Conservation (phyloP, 2,888 invertebrate genomes). For the Melinaea menophilus region DNA sequence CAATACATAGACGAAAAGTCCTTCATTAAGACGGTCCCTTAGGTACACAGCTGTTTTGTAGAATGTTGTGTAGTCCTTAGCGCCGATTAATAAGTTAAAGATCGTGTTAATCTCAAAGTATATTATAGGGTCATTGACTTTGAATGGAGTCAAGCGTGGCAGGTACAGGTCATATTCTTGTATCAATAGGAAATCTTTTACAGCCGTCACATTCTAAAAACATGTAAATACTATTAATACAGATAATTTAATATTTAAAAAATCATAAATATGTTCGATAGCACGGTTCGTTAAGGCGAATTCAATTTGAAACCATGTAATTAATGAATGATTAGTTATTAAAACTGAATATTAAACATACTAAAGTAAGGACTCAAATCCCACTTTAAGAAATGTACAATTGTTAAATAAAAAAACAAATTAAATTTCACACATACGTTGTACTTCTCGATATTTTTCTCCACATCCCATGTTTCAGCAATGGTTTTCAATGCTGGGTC, state of each 20-base stretch:
- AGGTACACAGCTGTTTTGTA: slow-evolving; percentile 83
- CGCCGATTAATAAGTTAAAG: slow-evolving; percentile 82
- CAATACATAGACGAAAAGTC: slow-evolving; percentile 82
- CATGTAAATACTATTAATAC: slow-evolving; percentile 6
- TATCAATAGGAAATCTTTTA: slow-evolving; percentile 74
- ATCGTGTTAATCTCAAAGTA: slow-evolving; percentile 80
- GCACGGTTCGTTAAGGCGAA: too few species aligned
- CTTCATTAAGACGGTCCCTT: slow-evolving; percentile 82
- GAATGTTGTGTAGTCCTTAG: slow-evolving; percentile 85
- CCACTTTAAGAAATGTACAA: too few species aligned
- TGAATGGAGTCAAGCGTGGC: slow-evolving; percentile 79
- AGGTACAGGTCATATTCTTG: slow-evolving; percentile 74
- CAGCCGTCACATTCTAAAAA: slow-evolving; percentile 72
- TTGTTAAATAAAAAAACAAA: too few species aligned
- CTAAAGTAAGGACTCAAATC: too few species aligned
- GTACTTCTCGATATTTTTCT: slow-evolving; percentile 71
- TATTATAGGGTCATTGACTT: slow-evolving; percentile 74
- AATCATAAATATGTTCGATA: too few species aligned
- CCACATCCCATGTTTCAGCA: slow-evolving; percentile 70
- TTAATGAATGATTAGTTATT: too few species aligned
- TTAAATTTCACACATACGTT: slow-evolving; percentile 47
- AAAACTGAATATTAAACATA: too few species aligned
- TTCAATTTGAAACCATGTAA: too few species aligned
- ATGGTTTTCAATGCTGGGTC: slow-evolving; percentile 70
- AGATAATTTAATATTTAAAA: too few species aligned